phyloP scores from a whole-genome alignment of 2,888 invertebrate species.

The Amblyjoppa fuscipennis region DNA sequence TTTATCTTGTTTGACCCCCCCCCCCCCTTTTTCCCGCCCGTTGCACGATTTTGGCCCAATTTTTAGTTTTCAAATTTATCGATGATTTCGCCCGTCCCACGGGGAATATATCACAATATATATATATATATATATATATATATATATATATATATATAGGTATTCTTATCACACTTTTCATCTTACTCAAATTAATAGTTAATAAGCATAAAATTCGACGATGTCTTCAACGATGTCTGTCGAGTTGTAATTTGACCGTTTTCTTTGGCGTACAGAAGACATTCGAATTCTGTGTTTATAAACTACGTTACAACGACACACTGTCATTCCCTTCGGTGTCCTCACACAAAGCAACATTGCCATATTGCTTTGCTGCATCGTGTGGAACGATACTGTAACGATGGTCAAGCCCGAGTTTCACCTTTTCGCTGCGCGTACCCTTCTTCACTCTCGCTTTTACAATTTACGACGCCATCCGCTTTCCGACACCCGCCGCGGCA shows the following conservation, averaged over 20 bases:
- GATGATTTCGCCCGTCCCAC: no score
- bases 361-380: constrained; percentile 13
- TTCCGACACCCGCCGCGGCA: no score
- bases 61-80: no score
- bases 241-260: background rate
- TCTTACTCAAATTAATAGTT: background rate
- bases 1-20: no score
- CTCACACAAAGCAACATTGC: constrained; percentile 16
- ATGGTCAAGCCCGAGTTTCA: no score
- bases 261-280: background rate
- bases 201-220: background rate
- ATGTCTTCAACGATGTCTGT: background rate
- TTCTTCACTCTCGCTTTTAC: no score
- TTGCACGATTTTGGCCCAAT: no score
- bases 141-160: constrained; percentile 2
- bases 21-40: no score
- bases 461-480: no score
- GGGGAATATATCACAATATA: no score
- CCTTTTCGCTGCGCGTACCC: no score
- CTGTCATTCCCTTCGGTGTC: constrained; percentile 5
- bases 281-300: background rate
- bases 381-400: constrained; percentile 1
- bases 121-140: background rate
- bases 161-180: background rate
- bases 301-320: background rate